A percentile compares a stretch with the other conserved stretches of the same genome.
phyloP scores from a whole-genome alignment of 2,113 vertebrate species.

The Lepus americanus region DNA sequence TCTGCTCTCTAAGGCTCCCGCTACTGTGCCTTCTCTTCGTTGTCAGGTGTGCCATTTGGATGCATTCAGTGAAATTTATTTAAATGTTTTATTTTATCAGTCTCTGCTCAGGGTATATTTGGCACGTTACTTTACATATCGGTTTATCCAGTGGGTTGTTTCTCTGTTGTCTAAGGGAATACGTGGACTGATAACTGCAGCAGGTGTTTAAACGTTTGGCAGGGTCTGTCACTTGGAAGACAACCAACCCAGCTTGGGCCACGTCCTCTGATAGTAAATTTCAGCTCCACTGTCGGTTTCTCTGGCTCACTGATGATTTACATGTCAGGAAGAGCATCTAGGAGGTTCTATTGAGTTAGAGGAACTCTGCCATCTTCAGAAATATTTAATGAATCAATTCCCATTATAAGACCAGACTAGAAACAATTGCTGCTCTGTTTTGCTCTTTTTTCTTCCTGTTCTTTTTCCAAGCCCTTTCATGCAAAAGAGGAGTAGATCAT shows the following conservation, averaged over 20 bases:
- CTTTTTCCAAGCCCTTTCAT: not conserved
- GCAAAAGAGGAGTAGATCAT: conserved; percentile 15
- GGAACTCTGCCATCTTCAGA: conserved; percentile 2
- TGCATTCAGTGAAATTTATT: conserved; percentile 60
- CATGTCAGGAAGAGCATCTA: not conserved
- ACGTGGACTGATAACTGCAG: conserved; percentile 41
- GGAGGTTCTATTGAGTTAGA: conserved; percentile 33
- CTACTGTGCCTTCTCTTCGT: not conserved
- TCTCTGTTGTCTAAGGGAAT: conserved; percentile 58
- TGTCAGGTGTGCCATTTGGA: conserved; percentile 71
- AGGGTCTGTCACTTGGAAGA: conserved; percentile 67
- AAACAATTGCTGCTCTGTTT: conserved; percentile 33
- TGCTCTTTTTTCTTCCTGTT: conserved; percentile 26
- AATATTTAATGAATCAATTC: conserved; percentile 56
- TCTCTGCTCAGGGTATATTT: conserved; percentile 53
- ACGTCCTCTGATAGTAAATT: conserved; percentile 53
- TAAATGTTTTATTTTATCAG: conserved; percentile 75
- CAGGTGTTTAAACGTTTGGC: conserved; percentile 78
- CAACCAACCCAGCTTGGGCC: conserved; percentile 60
- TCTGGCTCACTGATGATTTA: conserved; percentile 34
- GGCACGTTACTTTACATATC: conserved; percentile 63
- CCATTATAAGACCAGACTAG: not conserved
- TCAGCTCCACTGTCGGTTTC: conserved; percentile 18
- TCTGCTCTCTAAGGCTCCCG: not conserved
- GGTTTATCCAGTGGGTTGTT: conserved; percentile 45